A percentile compares a stretch with the other conserved stretches of the same genome.
These are phyloP conservation scores for Morus bassanus DNA, from an alignment of 2,797 vertebrate species.

Conservation along the genomic window DNA sequence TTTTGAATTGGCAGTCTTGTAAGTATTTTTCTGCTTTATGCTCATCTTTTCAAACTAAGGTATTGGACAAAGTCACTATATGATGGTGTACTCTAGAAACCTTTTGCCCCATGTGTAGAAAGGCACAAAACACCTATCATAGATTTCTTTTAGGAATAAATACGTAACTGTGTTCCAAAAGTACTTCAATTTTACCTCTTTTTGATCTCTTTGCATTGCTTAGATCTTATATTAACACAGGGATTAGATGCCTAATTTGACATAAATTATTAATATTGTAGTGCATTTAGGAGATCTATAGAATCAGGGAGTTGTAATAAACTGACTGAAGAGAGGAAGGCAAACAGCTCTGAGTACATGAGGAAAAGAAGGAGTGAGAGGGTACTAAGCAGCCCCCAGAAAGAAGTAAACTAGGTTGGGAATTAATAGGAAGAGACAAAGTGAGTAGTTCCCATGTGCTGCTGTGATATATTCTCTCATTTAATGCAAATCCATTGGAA, in stretches of 20 bases:
- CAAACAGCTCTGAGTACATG: background rate
- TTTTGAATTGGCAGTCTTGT: background rate
- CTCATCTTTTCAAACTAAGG: background rate
- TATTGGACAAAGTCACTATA: background rate
- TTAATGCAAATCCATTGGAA: background rate
- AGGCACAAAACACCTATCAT: accelerated
- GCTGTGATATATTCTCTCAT: background rate
- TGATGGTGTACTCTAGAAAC: background rate
- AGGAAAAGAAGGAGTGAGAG: background rate
- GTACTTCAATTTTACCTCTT: accelerated
- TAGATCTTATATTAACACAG: background rate
- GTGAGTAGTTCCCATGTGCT: background rate
- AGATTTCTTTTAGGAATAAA: background rate
- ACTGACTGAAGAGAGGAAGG: background rate
- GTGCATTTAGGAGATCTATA: background rate
- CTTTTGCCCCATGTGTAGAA: background rate
- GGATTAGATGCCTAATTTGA: background rate
- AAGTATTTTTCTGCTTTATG: background rate
- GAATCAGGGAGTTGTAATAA: background rate
- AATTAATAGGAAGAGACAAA: background rate
- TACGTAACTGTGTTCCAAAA: background rate
- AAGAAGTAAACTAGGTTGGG: background rate
- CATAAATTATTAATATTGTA: background rate
- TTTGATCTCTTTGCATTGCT: background rate
- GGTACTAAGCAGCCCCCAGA: background rate